Percentiles rank a stretch among this genome's conserved stretches.
Evolutionary conservation across 2,113 vertebrate genomes (phyloP).

Genomic region (Pholis gunnellus): DNA sequence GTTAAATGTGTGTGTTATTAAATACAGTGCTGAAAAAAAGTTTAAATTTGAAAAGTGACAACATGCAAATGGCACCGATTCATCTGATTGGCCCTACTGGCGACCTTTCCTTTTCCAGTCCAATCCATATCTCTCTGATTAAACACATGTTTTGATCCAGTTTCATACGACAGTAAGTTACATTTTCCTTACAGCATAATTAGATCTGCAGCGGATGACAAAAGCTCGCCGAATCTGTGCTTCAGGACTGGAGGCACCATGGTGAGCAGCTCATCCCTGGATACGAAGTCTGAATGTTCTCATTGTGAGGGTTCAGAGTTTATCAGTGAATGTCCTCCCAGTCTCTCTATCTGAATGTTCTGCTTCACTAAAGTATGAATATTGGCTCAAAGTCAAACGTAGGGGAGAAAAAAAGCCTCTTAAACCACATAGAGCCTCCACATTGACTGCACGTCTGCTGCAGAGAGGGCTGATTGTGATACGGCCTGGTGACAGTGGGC

Average conservation of each 20-base stretch:
- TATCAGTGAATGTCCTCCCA: slow-evolving; percentile 82
- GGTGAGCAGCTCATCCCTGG: slow-evolving; percentile 50
- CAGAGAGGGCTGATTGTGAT: slow-evolving; percentile 66
- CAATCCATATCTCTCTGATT: not conserved
- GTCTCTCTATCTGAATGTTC: slow-evolving; percentile 78
- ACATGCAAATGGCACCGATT: not conserved
- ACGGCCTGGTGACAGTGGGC: slow-evolving; percentile 52
- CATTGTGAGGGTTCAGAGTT: slow-evolving; percentile 79
- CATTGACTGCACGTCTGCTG: slow-evolving; percentile 47
- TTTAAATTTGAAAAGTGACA: not conserved
- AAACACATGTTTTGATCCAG: not conserved
- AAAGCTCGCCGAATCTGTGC: slow-evolving; percentile 22
- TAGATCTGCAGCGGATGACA: slow-evolving; percentile 2
- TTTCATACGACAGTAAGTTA: not conserved
- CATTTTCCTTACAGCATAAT: slow-evolving; percentile 35
- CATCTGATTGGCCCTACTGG: not conserved
- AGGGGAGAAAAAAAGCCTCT: slow-evolving; percentile 59
- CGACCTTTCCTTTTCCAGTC: not conserved
- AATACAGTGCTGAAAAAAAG: not conserved
- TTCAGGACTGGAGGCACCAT: slow-evolving; percentile 11
- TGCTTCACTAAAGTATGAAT: slow-evolving; percentile 75
- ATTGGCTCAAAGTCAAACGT: slow-evolving; percentile 56
- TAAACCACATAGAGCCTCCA: slow-evolving; percentile 61
- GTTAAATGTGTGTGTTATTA: not conserved
- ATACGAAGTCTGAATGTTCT: slow-evolving; percentile 77